These are phyloP conservation scores for Coregonus ussuriensis DNA, from an alignment of 2,797 vertebrate genomes.

Conservation along the genomic window DNA sequence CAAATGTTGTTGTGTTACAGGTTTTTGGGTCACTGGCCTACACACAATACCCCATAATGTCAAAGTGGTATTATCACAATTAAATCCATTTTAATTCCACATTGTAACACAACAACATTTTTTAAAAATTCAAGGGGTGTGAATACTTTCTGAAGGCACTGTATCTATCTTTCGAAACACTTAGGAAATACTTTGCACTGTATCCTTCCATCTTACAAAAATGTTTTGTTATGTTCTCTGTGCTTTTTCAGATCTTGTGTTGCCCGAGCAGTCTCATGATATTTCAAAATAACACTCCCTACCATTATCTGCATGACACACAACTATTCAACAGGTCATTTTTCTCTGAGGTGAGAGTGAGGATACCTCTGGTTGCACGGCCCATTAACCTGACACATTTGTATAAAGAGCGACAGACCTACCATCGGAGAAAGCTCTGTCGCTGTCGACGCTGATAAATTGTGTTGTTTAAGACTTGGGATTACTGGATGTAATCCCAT, in stretches of 20 bases:
- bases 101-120: no score
- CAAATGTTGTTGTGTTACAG: no score
- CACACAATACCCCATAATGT: no score
- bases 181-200: not conserved
- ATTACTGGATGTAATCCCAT: not conserved
- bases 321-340: slow-evolving; percentile 1
- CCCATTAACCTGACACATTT: not conserved
- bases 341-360: not conserved
- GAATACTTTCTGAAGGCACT: no score
- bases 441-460: not conserved
- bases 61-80: no score
- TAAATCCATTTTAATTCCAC: no score
- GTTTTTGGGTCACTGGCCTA: no score
- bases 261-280: not conserved
- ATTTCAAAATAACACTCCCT: not conserved
- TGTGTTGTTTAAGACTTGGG: not conserved
- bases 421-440: not conserved
- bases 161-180: not conserved
- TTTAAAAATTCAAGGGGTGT: no score
- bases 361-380: no score
- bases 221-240: not conserved
- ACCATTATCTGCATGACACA: not conserved
- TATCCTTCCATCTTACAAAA: not conserved
- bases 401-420: not conserved
- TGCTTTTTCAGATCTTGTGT: not conserved